Evolutionary conservation across 2,113 vertebrate genomes (phyloP), one percentile per base, ranked within the genome.

Genomic region (Otis tarda): DNA sequence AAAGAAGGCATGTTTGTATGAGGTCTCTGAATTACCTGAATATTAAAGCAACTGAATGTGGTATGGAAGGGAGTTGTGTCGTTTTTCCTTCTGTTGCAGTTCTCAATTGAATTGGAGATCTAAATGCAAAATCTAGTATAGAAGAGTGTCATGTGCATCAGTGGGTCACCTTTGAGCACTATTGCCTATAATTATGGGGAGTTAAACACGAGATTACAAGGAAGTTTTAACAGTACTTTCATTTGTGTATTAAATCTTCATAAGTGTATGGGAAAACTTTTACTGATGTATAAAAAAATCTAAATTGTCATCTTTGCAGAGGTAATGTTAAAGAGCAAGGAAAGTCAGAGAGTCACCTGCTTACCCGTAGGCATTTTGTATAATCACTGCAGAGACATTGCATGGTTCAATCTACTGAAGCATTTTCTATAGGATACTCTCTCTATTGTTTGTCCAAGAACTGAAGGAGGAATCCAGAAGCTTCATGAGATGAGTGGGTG

Each of bases 361-460:
- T 83, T 83, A 19, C 1, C 9, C 9, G 4, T 10, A 56, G 43
- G 31, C 25, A 6, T 61, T 69, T 73, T 69, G 4, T 73, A 27
- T 30, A 22, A 69, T 37, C 39, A 8, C 6, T 49, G 39, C 19
- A 60, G 53, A 56, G 30, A 68, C 1, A 1, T 4, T 43, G 35
- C 33, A 49, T 69, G 12, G 12, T 37, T 79, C 39, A 28, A 61
- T 53, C 15, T 5, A 20, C 33, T 17, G 39, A 15, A 73, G 18
- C 0, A 0, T 39, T 39, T 27, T 50, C 14, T 9, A 0, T 49
- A 69, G 63, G 18, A 21, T 61, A 16, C 4, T 49, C 21, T 85
- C 6, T 37, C 56, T 57, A 3, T 37, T 65, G 24, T 30, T 60
- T 74, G 37, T 61, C n/a, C 16, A 61, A 83, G 35, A 94, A 45